Evolutionary conservation across 2,888 invertebrate species (phyloP).

Genomic region (Eurois occulta): DNA sequence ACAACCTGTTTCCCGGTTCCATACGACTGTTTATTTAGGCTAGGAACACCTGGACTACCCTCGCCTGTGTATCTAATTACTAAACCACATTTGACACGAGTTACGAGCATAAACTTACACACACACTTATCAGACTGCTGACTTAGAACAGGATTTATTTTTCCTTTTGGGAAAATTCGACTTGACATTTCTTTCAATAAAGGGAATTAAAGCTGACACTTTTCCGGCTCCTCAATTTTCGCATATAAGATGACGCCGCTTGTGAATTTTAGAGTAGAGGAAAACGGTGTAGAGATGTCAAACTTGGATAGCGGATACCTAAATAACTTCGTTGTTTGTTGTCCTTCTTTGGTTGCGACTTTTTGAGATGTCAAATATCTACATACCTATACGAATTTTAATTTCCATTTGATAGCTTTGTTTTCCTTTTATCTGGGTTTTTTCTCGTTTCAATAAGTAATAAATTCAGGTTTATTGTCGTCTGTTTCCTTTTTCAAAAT

Average conservation of each 20-base stretch:
- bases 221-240: neutral
- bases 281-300: neutral
- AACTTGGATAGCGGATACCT: neutral
- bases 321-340: neutral
- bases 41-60: slow-evolving; percentile 42
- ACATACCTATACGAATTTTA: neutral
- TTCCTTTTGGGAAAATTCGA: neutral
- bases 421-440: neutral
- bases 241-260: neutral
- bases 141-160: neutral
- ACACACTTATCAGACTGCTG: neutral
- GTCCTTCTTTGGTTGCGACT: neutral
- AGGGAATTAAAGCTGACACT: slow-evolving; percentile 24
- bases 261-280: neutral
- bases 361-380: neutral
- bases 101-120: neutral
- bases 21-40: slow-evolving; percentile 57
- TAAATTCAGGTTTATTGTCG: neutral
- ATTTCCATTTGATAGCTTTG: too few relatives aligned
- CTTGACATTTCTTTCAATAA: slow-evolving; percentile 5
- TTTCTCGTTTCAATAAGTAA: neutral
- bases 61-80: slow-evolving; percentile 51
- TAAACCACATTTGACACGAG: slow-evolving; percentile 25
- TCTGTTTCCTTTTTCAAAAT: slow-evolving; percentile 17
- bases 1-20: slow-evolving; percentile 59